Percentiles rank a stretch among this genome's conserved stretches.
phyloP scores from a whole-genome alignment of 2,888 invertebrate species.

The Ophraella communa region DNA sequence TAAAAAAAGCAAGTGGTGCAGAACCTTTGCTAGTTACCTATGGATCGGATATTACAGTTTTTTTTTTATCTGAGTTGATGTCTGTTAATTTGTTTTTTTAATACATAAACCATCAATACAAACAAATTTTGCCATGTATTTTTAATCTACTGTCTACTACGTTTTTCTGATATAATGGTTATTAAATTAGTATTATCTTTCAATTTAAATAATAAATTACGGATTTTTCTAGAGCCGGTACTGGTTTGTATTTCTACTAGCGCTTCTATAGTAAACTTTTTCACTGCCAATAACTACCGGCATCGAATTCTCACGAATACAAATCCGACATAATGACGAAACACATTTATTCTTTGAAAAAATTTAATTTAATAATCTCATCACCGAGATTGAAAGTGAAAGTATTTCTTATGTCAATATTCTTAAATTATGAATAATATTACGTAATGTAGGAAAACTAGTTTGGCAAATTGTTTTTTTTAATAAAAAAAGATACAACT shows the following conservation, averaged over 20 bases:
- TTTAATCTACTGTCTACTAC: too few relatives aligned
- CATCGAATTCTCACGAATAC: neutral
- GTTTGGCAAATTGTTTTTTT: neutral
- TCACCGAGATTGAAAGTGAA: constrained; percentile 23
- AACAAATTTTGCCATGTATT: too few relatives aligned
- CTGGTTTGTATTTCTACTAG: neutral
- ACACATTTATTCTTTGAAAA: constrained; percentile 1
- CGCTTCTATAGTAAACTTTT: neutral
- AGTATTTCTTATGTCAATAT: constrained; percentile 12
- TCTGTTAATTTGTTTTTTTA: too few relatives aligned
- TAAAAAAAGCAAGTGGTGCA: too few relatives aligned
- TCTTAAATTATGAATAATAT: constrained; percentile 20
- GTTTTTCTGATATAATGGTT: neutral
- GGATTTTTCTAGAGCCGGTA: neutral
- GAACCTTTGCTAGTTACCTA: too few relatives aligned
- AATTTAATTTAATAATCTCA: constrained; percentile 5
- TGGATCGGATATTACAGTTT: too few relatives aligned
- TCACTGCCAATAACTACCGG: neutral
- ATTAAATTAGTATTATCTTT: neutral
- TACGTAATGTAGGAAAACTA: constrained; percentile 15
- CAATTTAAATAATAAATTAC: too few relatives aligned
- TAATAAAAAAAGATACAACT: neutral
- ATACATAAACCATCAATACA: too few relatives aligned
- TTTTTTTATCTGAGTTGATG: too few relatives aligned
- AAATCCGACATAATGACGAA: neutral